Evolutionary conservation across 2,888 invertebrate species (phyloP).

Genomic region (Acleris holmiana): DNA sequence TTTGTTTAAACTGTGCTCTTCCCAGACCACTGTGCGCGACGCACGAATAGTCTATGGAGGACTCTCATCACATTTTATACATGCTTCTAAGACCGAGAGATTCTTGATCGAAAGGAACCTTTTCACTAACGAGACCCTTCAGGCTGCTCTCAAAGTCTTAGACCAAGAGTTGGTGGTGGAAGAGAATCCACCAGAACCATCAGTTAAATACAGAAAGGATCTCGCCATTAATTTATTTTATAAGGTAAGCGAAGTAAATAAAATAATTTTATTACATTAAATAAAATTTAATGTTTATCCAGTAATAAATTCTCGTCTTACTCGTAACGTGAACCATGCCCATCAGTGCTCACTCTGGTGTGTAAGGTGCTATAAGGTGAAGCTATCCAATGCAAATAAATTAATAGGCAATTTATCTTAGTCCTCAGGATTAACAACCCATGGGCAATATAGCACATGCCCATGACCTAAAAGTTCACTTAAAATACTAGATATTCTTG

Average conservation of each 20-base stretch:
- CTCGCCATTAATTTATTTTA: conserved; percentile 86
- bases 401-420: too few relatives aligned
- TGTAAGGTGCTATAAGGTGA: too few relatives aligned
- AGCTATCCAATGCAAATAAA: too few relatives aligned
- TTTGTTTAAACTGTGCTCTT: conserved; percentile 79
- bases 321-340: too few relatives aligned
- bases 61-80: conserved; percentile 69
- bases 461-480: too few relatives aligned
- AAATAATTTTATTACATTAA: too few relatives aligned
- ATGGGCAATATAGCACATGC: too few relatives aligned
- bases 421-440: too few relatives aligned
- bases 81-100: conserved; percentile 82
- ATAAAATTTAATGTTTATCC: too few relatives aligned
- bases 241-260: conserved; percentile 72
- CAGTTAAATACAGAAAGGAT: conserved; percentile 83
- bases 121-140: conserved; percentile 69
- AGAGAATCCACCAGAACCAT: conserved; percentile 78
- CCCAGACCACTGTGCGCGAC: conserved; percentile 63
- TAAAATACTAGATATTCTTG: too few relatives aligned
- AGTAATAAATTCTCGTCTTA: too few relatives aligned
- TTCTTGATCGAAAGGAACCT: conserved; percentile 71
- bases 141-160: conserved; percentile 58
- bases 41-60: conserved; percentile 85
- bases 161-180: conserved; percentile 54
- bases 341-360: too few relatives aligned